Evolutionary conservation across 2,113 vertebrate species (phyloP).

Genomic region (Capreolus pygargus): DNA sequence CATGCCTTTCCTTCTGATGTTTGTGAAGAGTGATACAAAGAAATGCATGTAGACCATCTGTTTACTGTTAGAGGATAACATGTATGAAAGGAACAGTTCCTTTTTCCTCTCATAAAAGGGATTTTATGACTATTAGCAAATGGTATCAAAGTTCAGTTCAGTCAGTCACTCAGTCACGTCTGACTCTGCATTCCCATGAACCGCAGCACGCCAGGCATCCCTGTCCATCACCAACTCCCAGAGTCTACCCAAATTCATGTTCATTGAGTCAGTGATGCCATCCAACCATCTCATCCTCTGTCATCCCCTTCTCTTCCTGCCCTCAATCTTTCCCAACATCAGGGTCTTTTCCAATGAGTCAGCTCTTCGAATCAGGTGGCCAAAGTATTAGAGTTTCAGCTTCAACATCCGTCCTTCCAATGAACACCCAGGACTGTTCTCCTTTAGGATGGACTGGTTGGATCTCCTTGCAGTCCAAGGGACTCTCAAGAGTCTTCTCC

Average conservation of each 20-base stretch:
- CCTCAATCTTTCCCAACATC: neutral
- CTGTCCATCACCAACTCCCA: accelerated
- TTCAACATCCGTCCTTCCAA: neutral
- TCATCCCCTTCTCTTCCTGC: neutral
- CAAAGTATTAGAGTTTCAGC: neutral
- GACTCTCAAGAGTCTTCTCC: neutral
- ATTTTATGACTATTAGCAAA: neutral
- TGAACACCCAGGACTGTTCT: neutral
- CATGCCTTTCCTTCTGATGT: neutral
- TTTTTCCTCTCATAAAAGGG: neutral
- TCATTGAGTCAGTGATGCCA: neutral
- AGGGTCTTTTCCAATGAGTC: neutral
- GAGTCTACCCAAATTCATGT: neutral
- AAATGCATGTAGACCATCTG: neutral
- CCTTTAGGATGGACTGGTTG: neutral
- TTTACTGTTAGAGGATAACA: neutral
- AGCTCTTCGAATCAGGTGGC: neutral
- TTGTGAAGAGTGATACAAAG: neutral
- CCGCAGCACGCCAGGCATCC: accelerated
- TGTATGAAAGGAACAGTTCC: neutral
- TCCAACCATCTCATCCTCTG: neutral
- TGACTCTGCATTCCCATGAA: accelerated
- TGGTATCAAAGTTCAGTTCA: neutral
- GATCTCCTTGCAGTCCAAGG: neutral
- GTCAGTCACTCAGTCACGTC: neutral